Evolutionary conservation across 2,797 vertebrate genomes (phyloP).

Genomic region (Lepidocolaptes lacrymiger): DNA sequence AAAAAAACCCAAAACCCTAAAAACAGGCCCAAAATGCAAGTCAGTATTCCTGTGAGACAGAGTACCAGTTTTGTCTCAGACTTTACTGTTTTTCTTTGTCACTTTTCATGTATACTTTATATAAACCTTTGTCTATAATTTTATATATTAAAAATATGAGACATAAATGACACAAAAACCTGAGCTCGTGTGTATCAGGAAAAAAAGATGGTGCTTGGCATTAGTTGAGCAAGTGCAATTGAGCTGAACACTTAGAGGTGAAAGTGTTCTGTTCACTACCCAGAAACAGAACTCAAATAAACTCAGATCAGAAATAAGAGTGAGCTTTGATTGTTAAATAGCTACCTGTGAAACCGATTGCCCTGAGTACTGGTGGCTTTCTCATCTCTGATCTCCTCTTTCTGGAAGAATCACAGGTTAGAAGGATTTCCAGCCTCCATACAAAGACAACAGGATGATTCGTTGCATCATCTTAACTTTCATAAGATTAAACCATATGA

Average conservation of each 20-base stretch:
- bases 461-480: not conserved
- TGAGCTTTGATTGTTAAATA: not conserved
- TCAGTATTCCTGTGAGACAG: not conserved
- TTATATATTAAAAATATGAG: not conserved
- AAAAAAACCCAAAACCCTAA: not conserved
- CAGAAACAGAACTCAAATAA: not conserved
- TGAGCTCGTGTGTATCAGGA: not conserved
- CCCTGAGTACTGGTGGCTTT: not conserved
- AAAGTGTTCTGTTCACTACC: not conserved
- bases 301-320: not conserved
- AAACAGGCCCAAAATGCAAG: not conserved
- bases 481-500: not conserved
- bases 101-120: not conserved
- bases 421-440: not conserved
- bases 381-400: not conserved
- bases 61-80: not conserved
- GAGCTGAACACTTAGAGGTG: not conserved
- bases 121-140: not conserved
- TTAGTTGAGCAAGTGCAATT: not conserved
- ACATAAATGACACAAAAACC: not conserved
- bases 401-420: not conserved
- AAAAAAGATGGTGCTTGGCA: not conserved
- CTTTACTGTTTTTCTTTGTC: not conserved
- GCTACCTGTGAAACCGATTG: not conserved
- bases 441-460: not conserved